Evolutionary conservation across 2,888 invertebrate genomes (phyloP), one percentile per base, ranked within the genome.

Genomic region (Dolomedes plantarius): DNA sequence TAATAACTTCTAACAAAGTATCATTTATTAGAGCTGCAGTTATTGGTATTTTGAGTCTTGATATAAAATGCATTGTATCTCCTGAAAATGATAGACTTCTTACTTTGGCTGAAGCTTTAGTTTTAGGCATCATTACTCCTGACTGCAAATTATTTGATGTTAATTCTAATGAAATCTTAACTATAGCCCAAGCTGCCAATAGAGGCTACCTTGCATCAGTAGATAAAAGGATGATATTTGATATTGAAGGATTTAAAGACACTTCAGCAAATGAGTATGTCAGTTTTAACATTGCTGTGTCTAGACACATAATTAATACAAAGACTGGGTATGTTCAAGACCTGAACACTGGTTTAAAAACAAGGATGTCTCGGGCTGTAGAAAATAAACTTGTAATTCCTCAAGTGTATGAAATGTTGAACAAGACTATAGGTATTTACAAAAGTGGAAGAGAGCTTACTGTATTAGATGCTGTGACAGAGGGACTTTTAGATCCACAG

Each of bases 171-270:
- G 95, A 96, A 91, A 92, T 94, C 19, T 93, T 96, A 87, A 93
- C 94, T 28, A 94, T 98, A 87, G 94, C 94, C 23, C 97, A 98
- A 91, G 98, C 98, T 0, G 96, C 97, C 19, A 95, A 96, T 90
- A 94, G 95, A 86, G 98, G 98, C 88, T 93, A 97, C 39, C 68
- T 89, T 11, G 87, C 88, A 19, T 96, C 97, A 0, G 95, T 97
- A 27, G 94, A 95, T 5, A 95, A 96, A 91, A 95, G 95, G 91
- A 96, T 96, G 0, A 95, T 98, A 89, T 98, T 98, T 91, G 96
- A 97, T 91, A 96, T 98, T 87, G 97, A 97, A 89, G 97, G 96
- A 78, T 92, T 92, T 88, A 91, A 91, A 78, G 96, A 97, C 91
- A 96, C 97, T 0, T 94, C 93, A 89, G 95, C 96, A 0, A 96